Evolutionary conservation across 2,888 invertebrate species (phyloP), one percentile per base, ranked within the genome.

Genomic region (Torymus auratus): DNA sequence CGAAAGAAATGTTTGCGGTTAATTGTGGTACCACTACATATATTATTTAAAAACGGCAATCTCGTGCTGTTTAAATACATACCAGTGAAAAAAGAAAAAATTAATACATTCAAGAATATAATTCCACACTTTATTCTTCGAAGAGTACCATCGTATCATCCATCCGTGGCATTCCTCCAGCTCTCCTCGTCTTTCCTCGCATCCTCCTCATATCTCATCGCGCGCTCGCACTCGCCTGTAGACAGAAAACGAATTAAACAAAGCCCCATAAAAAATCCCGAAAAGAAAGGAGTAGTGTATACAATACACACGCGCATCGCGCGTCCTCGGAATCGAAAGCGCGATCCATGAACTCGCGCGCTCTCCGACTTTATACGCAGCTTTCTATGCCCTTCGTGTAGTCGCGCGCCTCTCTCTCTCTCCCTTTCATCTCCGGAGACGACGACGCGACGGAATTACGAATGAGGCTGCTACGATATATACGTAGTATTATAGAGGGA

Each of bases 351-450:
- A 20, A 56, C 12, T 62, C 55, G 58, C 55, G 58, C 41, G 68
- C 78, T 75, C 64, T 61, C 62, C 76, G 71, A 52, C 15, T 75
- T 78, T 80, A 77, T 72, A 56, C 70, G 78, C 69, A 65, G 75
- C 82, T 83, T 81, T 78, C 75, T 75, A 78, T 78, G 78, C 81
- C 78, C 75, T 78, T 71, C 71, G 67, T 75, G 81, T 71, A 53
- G 68, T 41, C 41, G 41, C 41, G 41, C 5, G 41, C 41, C 7
- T 41, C 41, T 41, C 7, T 41, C 41, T 86, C 84, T 85, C 85
- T 86, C 85, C 86, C 86, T 86, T 88, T 88, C 86, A 87, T 88
- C 87, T 86, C 80, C 53, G 11, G 84, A 81, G 84, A 85, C 83
- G 84, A 85, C 83, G 65, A 86, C 88, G 86, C 85, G 86, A 76